Conservation (phyloP, 2,797 vertebrate genomes). For the Kryptopterus vitreolus region DNA sequence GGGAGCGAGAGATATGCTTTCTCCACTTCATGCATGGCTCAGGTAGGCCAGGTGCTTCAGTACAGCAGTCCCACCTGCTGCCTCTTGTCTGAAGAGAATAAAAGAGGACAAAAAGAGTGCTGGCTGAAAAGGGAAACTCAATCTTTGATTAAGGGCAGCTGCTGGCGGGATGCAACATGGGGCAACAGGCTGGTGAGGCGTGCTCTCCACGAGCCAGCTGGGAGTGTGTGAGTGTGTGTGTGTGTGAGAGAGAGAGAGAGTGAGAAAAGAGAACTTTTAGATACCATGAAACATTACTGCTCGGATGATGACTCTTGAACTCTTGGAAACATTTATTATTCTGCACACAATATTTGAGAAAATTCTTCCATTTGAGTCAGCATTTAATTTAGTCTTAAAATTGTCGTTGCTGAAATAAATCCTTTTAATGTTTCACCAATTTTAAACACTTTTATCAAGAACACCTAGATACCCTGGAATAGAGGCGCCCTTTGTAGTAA, state of each 20-base stretch:
- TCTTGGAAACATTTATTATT: background rate
- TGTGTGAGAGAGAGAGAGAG: background rate
- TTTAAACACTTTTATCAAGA: background rate
- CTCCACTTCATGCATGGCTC: conserved; percentile 53
- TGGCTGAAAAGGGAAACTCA: conserved; percentile 27
- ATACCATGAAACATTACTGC: background rate
- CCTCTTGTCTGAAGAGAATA: conserved; percentile 57
- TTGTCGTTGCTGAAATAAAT: too few species aligned
- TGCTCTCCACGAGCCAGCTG: conserved; percentile 23
- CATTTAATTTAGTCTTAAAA: background rate
- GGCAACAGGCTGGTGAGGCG: conserved; percentile 11
- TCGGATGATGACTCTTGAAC: background rate
- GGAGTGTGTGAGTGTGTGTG: background rate
- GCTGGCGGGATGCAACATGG: conserved; percentile 40
- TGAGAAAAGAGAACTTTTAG: background rate
- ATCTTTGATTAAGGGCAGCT: conserved; percentile 45
- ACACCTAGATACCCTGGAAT: background rate
- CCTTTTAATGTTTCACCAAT: too few species aligned
- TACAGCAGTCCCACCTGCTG: conserved; percentile 61
- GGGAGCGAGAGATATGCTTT: conserved; percentile 8
- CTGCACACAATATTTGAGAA: background rate
- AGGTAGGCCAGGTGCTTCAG: conserved; percentile 66
- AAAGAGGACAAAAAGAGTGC: conserved; percentile 51
- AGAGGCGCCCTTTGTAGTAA: background rate
- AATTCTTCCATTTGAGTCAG: background rate